Conservation (phyloP, 1,140 invertebrate species). For the Conopomorpha cramerella region DNA sequence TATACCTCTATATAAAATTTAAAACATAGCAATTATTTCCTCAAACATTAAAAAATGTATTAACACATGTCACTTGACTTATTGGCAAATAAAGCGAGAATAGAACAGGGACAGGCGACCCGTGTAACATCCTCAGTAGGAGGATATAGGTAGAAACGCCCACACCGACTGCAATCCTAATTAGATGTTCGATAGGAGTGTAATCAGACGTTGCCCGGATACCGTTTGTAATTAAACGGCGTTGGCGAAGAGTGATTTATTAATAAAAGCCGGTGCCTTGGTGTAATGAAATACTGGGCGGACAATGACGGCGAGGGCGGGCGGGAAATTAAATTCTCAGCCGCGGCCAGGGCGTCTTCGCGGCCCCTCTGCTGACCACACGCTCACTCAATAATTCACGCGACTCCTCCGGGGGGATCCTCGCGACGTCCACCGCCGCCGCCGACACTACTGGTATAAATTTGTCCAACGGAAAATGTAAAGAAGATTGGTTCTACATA, state of each 20-base stretch:
- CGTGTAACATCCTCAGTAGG: too few relatives aligned
- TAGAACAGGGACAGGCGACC: too few relatives aligned
- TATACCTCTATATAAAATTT: too few relatives aligned
- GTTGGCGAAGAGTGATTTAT: conserved; percentile 60
- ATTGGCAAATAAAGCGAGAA: too few relatives aligned
- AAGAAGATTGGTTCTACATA: conserved; percentile 49
- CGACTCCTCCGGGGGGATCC: conserved; percentile 1
- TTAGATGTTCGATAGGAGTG: conserved; percentile 59
- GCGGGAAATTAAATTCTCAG: conserved; percentile 56
- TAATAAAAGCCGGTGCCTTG: conserved; percentile 62
- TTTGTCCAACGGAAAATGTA: conserved; percentile 51
- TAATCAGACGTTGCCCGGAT: conserved; percentile 54
- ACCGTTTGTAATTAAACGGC: conserved; percentile 56
- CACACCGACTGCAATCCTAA: conserved; percentile 45
- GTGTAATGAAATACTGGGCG: conserved; percentile 60
- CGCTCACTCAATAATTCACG: conserved; percentile 35
- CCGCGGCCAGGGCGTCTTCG: conserved; percentile 32
- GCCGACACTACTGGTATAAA: conserved; percentile 51
- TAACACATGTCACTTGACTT: too few relatives aligned
- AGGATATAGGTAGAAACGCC: too few relatives aligned
- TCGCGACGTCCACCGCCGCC: too few relatives aligned
- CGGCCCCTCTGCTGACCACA: conserved; percentile 17
- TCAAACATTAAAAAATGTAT: too few relatives aligned
- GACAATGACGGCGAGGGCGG: conserved; percentile 48
- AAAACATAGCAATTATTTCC: too few relatives aligned